A percentile compares a stretch with the other conserved stretches of the same genome.
Conservation (phyloP, 1,140 invertebrate species). For the Heliothis virescens region DNA sequence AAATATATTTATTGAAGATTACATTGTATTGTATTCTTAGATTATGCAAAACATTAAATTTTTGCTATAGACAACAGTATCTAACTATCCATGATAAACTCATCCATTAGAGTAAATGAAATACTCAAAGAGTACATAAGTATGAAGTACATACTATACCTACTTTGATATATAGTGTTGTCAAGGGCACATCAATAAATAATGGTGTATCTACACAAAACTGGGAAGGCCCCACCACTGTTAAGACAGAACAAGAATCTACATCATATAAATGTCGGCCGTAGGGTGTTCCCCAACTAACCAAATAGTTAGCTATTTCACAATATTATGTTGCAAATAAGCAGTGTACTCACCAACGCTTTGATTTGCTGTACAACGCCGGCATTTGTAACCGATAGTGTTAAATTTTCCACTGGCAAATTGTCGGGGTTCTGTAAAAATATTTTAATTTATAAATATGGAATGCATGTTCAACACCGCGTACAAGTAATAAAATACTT, state of each 20-base stretch:
- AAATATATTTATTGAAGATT: no score
- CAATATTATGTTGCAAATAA: constrained; percentile 41
- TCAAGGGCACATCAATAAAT: constrained; percentile 15
- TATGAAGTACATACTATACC: neutral
- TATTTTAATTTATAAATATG: constrained; percentile 43
- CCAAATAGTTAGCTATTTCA: constrained; percentile 1
- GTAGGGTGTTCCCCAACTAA: neutral
- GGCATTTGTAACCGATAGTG: constrained; percentile 69
- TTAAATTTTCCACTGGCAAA: constrained; percentile 76
- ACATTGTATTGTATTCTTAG: no score
- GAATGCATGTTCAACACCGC: neutral
- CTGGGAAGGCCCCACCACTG: neutral
- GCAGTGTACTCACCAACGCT: constrained; percentile 74
- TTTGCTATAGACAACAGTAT: no score
- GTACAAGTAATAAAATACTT: constrained; percentile 25
- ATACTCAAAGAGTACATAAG: neutral
- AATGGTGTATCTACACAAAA: neutral
- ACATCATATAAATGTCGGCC: neutral
- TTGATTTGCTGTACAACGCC: constrained; percentile 79
- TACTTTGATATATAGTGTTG: neutral
- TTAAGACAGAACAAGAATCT: neutral
- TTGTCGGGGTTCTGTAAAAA: constrained; percentile 81
- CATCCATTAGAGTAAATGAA: constrained; percentile 15
- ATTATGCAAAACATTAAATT: no score
- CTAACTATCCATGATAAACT: no score